Percentiles rank a stretch among this genome's conserved stretches.
phyloP scores from a whole-genome alignment of 2,113 vertebrate genomes.

The Gnathonemus echidnorhynchus region DNA sequence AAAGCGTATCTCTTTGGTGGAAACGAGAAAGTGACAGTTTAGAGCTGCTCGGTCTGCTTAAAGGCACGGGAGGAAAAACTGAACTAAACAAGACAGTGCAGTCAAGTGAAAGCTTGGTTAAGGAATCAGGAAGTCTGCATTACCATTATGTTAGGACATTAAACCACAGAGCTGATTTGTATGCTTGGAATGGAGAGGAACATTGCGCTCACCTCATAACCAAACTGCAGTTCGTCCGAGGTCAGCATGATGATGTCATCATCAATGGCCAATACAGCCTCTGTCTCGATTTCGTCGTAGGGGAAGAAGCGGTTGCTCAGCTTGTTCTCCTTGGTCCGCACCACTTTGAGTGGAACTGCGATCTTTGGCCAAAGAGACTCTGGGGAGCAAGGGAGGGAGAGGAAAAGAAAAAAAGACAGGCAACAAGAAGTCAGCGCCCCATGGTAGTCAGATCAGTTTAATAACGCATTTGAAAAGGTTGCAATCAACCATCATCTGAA shows the following conservation, averaged over 20 bases:
- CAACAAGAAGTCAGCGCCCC: background rate
- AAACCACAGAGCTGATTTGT: background rate
- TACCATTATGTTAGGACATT: background rate
- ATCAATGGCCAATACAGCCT: conserved; percentile 91
- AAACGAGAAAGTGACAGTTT: background rate
- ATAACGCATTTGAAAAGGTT: background rate
- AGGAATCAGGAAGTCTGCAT: background rate
- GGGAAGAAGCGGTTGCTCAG: conserved; percentile 98
- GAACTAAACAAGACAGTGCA: background rate
- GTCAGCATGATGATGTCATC: conserved; percentile 99
- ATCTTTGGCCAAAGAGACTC: conserved; percentile 96
- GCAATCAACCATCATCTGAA: background rate
- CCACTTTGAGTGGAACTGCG: conserved; percentile 85
- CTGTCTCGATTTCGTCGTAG: conserved; percentile 92
- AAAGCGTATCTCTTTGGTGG: background rate
- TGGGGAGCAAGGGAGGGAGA: conserved; percentile 39
- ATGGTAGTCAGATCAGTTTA: background rate
- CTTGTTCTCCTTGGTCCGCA: conserved; percentile 91
- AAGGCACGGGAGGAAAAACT: background rate
- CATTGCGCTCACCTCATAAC: conserved; percentile 67
- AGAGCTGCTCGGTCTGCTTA: background rate
- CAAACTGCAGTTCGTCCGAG: conserved; percentile 94
- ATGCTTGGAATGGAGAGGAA: background rate
- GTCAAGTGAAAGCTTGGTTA: background rate
- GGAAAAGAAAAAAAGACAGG: background rate